Evolutionary conservation across 37 sponge, comb jelly and placozoan species (phyloP).

Genomic region (Spongia lamella): DNA sequence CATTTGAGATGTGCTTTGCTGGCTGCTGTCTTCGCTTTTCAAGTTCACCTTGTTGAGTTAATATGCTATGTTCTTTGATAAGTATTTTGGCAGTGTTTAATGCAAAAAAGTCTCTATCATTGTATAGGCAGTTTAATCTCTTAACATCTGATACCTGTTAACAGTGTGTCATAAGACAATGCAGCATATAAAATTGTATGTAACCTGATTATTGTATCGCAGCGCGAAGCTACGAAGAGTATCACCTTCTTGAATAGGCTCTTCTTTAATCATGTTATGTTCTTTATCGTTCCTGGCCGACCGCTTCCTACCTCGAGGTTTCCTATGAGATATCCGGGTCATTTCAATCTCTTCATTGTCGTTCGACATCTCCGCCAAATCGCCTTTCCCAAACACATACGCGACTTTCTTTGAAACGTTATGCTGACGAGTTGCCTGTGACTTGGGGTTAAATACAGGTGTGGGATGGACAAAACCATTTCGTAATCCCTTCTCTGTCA

Average conservation of each 20-base stretch:
- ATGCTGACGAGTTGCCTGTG: background rate
- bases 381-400: constrained; percentile 3
- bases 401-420: constrained; percentile 1
- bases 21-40: constrained; percentile 52
- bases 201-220: constrained; percentile 66
- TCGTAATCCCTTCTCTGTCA: no score
- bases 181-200: background rate
- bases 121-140: constrained; percentile 76
- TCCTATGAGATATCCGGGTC: background rate
- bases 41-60: constrained; percentile 49
- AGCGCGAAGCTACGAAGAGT: constrained; percentile 71
- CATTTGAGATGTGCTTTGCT: constrained; percentile 14
- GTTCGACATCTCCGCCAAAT: background rate
- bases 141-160: constrained; percentile 69
- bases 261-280: constrained; percentile 35
- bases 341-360: constrained; percentile 4
- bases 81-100: constrained; percentile 77
- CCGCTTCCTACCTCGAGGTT: constrained; percentile 2
- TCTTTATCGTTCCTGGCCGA: constrained; percentile 6
- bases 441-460: no score
- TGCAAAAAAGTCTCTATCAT: constrained; percentile 72
- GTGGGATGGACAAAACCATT: no score
- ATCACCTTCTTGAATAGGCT: constrained; percentile 63
- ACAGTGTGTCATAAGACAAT: background rate
- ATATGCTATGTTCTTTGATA: constrained; percentile 54